phyloP scores from a whole-genome alignment of 1,140 invertebrate genomes.

The Zaprionus kolodkinae region DNA sequence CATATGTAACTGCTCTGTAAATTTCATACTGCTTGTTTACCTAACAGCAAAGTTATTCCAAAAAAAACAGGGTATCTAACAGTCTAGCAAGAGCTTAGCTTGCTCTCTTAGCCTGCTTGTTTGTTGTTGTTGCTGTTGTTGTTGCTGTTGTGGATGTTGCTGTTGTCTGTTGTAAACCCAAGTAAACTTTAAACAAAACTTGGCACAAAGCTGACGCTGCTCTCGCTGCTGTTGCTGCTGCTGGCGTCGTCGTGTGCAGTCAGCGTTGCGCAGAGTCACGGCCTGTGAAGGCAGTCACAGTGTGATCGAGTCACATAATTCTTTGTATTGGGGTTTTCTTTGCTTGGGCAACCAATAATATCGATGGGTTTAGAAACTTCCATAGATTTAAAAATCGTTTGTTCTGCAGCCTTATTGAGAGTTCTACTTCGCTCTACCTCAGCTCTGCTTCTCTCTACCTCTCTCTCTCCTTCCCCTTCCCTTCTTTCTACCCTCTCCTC shows the following conservation, averaged over 20 bases:
- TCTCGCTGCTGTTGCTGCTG: no score
- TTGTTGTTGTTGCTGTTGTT: slow-evolving; percentile 18
- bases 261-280: neutral
- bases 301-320: no score
- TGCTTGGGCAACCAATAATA: no score
- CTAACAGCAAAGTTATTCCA: neutral
- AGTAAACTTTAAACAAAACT: slow-evolving; percentile 80
- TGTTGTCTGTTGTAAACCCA: slow-evolving; percentile 57
- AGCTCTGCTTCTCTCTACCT: neutral
- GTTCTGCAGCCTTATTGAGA: no score
- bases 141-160: slow-evolving; percentile 11
- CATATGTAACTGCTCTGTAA: slow-evolving; percentile 3
- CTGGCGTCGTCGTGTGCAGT: neutral
- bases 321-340: no score
- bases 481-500: neutral
- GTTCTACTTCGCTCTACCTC: neutral
- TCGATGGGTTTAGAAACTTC: no score
- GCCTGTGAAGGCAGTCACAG: neutral
- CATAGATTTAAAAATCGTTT: no score
- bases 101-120: slow-evolving; percentile 1
- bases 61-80: neutral
- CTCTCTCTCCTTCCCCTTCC: no score
- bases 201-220: slow-evolving; percentile 68
- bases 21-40: neutral
- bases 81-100: neutral